Conservation (phyloP, 2,113 vertebrate species). For the Stegostoma tigrinum region DNA sequence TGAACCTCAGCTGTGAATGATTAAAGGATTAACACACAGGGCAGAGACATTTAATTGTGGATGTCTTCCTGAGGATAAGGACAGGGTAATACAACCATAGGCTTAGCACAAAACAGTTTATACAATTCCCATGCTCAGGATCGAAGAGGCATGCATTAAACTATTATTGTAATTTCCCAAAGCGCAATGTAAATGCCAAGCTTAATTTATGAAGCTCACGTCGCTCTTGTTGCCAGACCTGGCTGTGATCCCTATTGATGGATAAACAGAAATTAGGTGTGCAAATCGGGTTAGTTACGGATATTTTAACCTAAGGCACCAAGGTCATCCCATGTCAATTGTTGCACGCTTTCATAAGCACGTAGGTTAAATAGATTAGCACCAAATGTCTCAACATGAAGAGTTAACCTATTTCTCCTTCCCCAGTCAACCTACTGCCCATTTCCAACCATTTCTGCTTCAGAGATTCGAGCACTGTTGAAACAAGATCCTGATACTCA, state of each 20-base stretch:
- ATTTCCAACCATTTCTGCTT: too few species aligned
- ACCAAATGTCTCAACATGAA: too few species aligned
- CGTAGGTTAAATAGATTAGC: too few species aligned
- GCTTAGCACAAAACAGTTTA: neutral
- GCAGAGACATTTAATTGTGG: slow-evolving; percentile 6
- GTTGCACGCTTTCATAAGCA: too few species aligned
- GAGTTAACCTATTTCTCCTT: too few species aligned
- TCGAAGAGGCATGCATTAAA: neutral
- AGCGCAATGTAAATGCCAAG: neutral
- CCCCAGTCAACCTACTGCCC: too few species aligned
- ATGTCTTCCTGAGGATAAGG: neutral
- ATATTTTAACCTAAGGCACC: neutral
- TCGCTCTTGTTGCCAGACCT: neutral
- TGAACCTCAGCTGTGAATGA: too few species aligned
- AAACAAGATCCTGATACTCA: too few species aligned
- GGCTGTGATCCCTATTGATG: neutral
- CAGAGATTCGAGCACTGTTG: too few species aligned
- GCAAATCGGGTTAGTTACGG: neutral
- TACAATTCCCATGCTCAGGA: neutral
- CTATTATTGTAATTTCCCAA: neutral
- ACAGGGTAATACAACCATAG: neutral
- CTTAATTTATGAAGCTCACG: neutral
- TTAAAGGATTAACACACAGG: neutral
- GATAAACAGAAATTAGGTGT: neutral
- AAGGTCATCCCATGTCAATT: too few species aligned